phyloP scores from a whole-genome alignment of 1,140 invertebrate species.

The Dinothrombium tinctorium region DNA sequence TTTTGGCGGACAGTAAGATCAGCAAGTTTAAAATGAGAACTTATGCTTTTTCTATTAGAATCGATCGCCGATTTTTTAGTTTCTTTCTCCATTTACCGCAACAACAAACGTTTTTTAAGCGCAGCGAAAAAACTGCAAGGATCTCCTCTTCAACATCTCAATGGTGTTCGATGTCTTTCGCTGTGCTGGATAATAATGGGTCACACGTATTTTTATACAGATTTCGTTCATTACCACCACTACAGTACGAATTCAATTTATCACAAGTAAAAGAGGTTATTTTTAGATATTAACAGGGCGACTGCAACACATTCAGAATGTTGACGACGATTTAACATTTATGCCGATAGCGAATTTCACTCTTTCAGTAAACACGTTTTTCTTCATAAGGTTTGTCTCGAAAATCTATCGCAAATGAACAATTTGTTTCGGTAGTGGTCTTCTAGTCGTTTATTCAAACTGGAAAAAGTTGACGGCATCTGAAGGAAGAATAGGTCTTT shows the following conservation, averaged over 20 bases:
- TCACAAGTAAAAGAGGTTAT: neutral
- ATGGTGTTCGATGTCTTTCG: constrained; percentile 18
- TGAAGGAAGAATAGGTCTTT: constrained; percentile 9
- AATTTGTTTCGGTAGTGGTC: constrained; percentile 9
- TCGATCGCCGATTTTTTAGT: constrained; percentile 2
- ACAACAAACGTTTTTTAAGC: neutral
- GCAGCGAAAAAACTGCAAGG: neutral
- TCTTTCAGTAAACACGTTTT: constrained; percentile 74
- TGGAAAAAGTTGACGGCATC: constrained; percentile 12
- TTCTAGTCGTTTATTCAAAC: constrained; percentile 11
- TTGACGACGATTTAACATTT: constrained; percentile 2
- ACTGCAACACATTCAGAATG: neutral
- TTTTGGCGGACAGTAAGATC: no score
- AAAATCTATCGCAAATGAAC: constrained; percentile 17
- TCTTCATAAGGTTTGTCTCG: constrained; percentile 44
- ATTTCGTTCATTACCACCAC: constrained; percentile 10
- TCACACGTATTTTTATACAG: constrained; percentile 17
- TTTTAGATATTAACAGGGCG: neutral
- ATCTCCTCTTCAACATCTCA: constrained; percentile 11
- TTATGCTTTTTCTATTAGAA: no score
- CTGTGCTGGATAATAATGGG: constrained; percentile 25
- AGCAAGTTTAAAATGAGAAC: no score
- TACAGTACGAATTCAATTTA: neutral
- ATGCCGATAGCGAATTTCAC: constrained; percentile 48
- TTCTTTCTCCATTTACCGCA: neutral